Conservation (phyloP, 2,113 vertebrate species). For the Anolis sagrei region DNA sequence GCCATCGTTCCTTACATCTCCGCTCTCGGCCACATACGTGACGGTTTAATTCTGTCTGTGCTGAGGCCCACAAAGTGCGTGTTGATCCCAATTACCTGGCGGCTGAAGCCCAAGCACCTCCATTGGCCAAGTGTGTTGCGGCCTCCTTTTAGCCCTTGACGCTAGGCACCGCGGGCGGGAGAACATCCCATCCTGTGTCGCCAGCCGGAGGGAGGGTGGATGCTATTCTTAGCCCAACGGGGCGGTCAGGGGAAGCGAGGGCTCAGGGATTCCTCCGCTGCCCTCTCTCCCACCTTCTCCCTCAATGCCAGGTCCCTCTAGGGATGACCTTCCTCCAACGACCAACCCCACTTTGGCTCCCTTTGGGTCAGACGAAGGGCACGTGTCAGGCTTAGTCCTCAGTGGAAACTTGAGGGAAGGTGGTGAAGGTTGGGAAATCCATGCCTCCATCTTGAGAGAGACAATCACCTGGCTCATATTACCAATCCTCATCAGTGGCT, state of each 20-base stretch:
- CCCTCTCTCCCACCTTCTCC: neutral
- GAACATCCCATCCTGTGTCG: neutral
- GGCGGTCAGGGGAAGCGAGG: neutral
- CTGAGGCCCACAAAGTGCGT: neutral
- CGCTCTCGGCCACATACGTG: neutral
- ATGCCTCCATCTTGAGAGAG: neutral
- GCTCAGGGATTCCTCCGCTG: neutral
- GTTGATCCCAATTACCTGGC: conserved; percentile 26
- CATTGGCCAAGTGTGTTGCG: neutral
- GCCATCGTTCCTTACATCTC: neutral
- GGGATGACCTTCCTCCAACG: neutral
- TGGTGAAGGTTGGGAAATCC: neutral
- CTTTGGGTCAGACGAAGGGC: neutral
- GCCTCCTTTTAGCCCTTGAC: neutral
- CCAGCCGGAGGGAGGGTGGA: too few species aligned
- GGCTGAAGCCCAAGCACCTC: neutral
- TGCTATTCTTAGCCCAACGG: neutral
- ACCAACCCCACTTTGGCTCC: neutral
- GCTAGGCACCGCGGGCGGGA: neutral
- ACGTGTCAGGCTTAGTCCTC: too few species aligned
- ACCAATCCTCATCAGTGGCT: too few species aligned
- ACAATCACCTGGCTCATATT: too few species aligned
- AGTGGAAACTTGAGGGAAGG: neutral
- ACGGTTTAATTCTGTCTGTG: conserved; percentile 8
- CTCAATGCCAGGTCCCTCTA: neutral